Percentiles rank a stretch among this genome's conserved stretches.
Conservation (phyloP, 2,113 vertebrate genomes). For the Myotis brandtii region DNA sequence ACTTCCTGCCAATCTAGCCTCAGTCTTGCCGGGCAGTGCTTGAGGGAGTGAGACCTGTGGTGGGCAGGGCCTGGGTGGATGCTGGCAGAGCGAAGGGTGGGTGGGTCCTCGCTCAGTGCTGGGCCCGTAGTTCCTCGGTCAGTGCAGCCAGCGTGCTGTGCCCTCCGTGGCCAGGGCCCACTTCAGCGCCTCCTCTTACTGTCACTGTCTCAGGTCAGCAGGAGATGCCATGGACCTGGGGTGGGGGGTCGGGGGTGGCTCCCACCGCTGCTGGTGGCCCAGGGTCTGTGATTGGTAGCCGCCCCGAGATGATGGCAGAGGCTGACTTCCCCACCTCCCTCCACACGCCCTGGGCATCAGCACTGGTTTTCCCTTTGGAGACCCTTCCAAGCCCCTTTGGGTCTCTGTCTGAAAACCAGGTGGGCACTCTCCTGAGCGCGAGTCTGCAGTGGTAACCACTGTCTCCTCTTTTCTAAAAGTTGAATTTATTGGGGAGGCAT, state of each 20-base stretch:
- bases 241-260: accelerated
- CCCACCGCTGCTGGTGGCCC: not conserved
- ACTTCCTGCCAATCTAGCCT: accelerated
- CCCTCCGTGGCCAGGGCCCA: accelerated
- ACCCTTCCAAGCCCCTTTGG: too few species aligned
- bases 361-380: too few species aligned
- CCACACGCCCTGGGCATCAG: too few species aligned
- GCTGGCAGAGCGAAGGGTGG: not conserved
- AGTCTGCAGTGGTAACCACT: too few species aligned
- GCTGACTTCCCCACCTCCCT: not conserved
- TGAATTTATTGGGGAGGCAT: too few species aligned
- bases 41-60: not conserved
- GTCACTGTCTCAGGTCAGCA: not conserved
- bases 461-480: too few species aligned
- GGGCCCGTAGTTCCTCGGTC: accelerated
- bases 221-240: not conserved
- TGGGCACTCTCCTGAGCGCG: too few species aligned
- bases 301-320: accelerated
- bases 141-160: too few species aligned
- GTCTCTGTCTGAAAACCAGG: too few species aligned
- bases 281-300: not conserved
- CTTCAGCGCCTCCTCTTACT: accelerated
- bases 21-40: not conserved
- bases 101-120: accelerated
- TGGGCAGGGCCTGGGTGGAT: not conserved